Evolutionary conservation across 2,797 vertebrate species (phyloP), one percentile per base, ranked within the genome.

Genomic region (Salmo trutta): DNA sequence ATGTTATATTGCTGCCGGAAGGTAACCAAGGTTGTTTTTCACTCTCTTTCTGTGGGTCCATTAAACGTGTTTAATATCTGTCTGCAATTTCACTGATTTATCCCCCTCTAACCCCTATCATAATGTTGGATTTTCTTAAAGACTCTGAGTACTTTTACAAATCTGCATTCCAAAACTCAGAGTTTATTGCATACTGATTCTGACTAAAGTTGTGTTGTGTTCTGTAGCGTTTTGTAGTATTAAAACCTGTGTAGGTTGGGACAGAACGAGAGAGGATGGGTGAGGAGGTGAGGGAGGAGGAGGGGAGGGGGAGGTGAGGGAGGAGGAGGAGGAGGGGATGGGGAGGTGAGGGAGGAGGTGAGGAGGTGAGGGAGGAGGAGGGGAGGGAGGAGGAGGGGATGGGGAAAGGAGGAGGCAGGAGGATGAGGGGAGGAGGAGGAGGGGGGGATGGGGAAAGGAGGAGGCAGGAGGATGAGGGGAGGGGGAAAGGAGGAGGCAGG

Each of bases 1-100:
- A 93, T 93, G 91, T 91, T 91, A 89, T 88, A 94, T 94, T 91
- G 93, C 93, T 90, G 88, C 91, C 88, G 91, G 88, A 87, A 87
- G 88, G 90, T 91, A 91, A 91, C 88, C 90, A 90, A 89, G 88
- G 90, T 91, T 92, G 89, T 93, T 92, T 92, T 91, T 81, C 78
- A 79, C 74, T 78, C 86, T 84, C 83, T 88, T 91, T 91, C 86
- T 86, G 73, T 78, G 78, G 86, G 86, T 88, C 87, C 88, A 92
- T 92, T 93, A 91, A 93, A 92, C 87, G 10, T 33, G 74, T 79
- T 77, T 75, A 67, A 82, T 74, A 75, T 36, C 56, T 80, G 33
- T 53, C 29, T 16, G 47, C 5, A 15, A n/a, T 16, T 64, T 27
- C 24, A 12, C 29, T 2, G 41, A 53, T 72, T 14, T 15, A 33